Evolutionary conservation across 1,140 invertebrate species (phyloP).

Genomic region (Pemphigus obesinymphae): DNA sequence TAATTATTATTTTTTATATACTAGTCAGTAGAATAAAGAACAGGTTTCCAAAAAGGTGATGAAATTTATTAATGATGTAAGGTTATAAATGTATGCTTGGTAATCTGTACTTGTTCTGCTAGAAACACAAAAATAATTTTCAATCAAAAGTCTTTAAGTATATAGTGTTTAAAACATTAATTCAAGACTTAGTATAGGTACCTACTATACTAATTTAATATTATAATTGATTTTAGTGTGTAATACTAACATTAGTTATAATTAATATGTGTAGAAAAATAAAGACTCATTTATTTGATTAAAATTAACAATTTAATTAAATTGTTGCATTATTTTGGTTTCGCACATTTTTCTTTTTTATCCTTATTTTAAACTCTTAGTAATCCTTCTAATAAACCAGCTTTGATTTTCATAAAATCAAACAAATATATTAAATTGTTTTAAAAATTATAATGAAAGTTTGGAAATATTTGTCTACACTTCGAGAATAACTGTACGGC

Average conservation of each 20-base stretch:
- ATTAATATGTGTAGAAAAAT: background rate
- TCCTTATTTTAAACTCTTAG: no score
- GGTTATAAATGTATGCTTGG: background rate
- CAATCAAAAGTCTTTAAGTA: conserved; percentile 5
- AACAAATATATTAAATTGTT: no score
- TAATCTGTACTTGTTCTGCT: background rate
- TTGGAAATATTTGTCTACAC: no score
- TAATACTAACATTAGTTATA: conserved; percentile 34
- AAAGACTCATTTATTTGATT: conserved; percentile 16
- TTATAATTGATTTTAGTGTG: background rate
- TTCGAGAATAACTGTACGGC: no score
- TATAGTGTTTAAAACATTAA: background rate
- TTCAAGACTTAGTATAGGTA: conserved; percentile 27
- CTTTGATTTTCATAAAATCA: no score
- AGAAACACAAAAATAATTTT: background rate
- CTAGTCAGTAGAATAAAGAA: conserved; percentile 5
- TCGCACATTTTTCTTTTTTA: no score
- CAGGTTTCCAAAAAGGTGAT: background rate
- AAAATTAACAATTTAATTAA: background rate
- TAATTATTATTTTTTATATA: conserved; percentile 4
- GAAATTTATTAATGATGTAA: background rate
- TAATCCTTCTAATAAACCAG: no score
- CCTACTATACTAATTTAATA: conserved; percentile 17
- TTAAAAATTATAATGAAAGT: no score
- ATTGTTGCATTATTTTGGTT: background rate